A percentile compares a stretch with the other conserved stretches of the same genome.
phyloP scores from a whole-genome alignment of 1,140 invertebrate genomes.

The Bombus vancouverensis region DNA sequence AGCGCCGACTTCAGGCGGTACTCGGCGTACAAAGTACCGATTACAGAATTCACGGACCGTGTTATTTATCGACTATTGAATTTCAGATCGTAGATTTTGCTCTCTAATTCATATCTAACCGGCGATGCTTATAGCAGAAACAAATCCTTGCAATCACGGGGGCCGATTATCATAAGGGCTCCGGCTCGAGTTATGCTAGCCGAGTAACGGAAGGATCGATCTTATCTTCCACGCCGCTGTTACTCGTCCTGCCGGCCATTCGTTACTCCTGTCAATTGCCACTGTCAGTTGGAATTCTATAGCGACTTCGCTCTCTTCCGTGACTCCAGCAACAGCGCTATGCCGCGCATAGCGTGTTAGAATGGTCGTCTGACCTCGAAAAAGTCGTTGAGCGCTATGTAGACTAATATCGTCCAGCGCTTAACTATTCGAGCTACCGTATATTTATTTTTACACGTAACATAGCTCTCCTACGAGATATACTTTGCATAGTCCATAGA shows the following conservation, averaged over 20 bases:
- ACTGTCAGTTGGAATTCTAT: conserved; percentile 67
- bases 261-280: conserved; percentile 74
- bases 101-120: conserved; percentile 74
- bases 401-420: not conserved
- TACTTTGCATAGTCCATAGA: too few species aligned
- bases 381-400: too few species aligned
- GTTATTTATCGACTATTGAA: conserved; percentile 79
- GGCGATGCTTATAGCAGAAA: conserved; percentile 71
- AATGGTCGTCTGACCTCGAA: too few species aligned
- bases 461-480: too few species aligned
- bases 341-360: not conserved
- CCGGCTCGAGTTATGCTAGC: conserved; percentile 49
- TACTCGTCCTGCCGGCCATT: conserved; percentile 70
- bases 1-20: conserved; percentile 55
- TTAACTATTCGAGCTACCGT: too few species aligned
- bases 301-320: conserved; percentile 60
- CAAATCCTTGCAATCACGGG: conserved; percentile 73
- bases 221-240: conserved; percentile 69
- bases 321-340: conserved; percentile 25
- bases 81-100: conserved; percentile 73
- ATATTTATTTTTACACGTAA: too few species aligned
- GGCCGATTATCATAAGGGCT: conserved; percentile 73
- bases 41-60: conserved; percentile 72
- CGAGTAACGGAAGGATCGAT: conserved; percentile 63
- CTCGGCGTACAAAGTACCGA: conserved; percentile 69